A percentile compares a stretch with the other conserved stretches of the same genome.
phyloP scores from a whole-genome alignment of 2,113 vertebrate species.

The Barnardius zonarius region DNA sequence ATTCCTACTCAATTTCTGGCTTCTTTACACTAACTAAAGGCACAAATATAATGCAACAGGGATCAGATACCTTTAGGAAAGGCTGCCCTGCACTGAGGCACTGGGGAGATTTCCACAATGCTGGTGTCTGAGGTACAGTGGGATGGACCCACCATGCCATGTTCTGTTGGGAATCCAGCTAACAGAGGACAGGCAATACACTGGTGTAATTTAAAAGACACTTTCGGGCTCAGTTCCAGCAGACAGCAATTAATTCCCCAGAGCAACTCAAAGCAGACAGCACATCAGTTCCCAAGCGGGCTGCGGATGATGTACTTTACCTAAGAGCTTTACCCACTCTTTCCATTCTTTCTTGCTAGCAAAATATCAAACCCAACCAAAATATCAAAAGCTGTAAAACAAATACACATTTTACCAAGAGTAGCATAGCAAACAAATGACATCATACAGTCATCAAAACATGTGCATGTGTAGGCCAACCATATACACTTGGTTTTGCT shows the following conservation, averaged over 20 bases:
- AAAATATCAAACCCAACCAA: not conserved
- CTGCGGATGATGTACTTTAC: not conserved
- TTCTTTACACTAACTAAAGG: not conserved
- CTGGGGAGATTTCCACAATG: not conserved
- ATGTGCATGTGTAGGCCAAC: not conserved
- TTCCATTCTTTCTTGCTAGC: not conserved
- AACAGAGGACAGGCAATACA: not conserved
- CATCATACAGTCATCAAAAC: not conserved
- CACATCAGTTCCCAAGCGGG: not conserved
- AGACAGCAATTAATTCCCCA: not conserved
- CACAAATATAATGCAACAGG: not conserved
- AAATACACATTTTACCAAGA: not conserved
- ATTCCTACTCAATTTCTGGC: not conserved
- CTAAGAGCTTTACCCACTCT: not conserved
- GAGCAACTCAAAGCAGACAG: not conserved
- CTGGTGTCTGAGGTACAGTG: not conserved
- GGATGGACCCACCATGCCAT: not conserved
- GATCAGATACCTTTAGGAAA: not conserved
- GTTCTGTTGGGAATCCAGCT: not conserved
- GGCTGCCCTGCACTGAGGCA: not conserved
- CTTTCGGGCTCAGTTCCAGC: not conserved
- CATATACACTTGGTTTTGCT: not conserved
- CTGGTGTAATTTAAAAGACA: not conserved
- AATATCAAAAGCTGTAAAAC: conserved; percentile 11
- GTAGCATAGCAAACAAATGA: not conserved